Base-by-base conservation (phyloP, 2,113 vertebrate species). In the pig (Sus scrofa) region DNA sequence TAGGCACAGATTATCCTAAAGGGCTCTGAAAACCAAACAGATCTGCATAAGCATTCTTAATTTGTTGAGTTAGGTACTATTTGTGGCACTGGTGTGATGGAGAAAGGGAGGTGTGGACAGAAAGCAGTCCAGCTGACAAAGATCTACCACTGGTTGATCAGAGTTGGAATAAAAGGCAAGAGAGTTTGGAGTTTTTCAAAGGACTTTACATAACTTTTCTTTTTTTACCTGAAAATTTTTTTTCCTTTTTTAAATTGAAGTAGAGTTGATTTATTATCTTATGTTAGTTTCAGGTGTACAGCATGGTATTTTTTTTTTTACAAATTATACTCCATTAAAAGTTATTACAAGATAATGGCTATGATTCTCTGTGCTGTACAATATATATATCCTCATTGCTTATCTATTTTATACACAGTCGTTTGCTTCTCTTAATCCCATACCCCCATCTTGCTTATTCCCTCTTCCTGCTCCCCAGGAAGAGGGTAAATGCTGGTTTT, bases 81-180 rank as follows among this genome's bases (percentile, higher is more conserved):
- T 62, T 52, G 73, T 74, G 24, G n/a, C 71, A 89, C 90, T 77
- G n/a, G 44, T 58, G 18, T 3, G 34, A n/a, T 44, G 5, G 26
- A 13, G 22, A 20, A 20, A 74, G 9, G 44, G 32, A 92, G 27
- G 39, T 39, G 10, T 60, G 50, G 52, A 10, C n/a, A 79, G 50
- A 68, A 77, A 94, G 58, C 50, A 78, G 78, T 92, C 34, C 7
- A 74, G 34, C 52, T n/a, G 68, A 68, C 54, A 85, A 67, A 73
- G 1, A 15, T 62, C 77, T 88, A n/a, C 37, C 58, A 26, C 27
- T 96, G 60, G 39, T 88, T 86, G 60, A 92, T 88, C 60, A 68
- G 87, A 94, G 62, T 70, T 83, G 39, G 67, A 90, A 92, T 14
- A 92, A 32, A 86, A 91, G n/a, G n/a, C 37, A 96, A 96, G 32